Evolutionary conservation across 1,140 invertebrate genomes (phyloP).

Genomic region (Melipona quadrifasciata): DNA sequence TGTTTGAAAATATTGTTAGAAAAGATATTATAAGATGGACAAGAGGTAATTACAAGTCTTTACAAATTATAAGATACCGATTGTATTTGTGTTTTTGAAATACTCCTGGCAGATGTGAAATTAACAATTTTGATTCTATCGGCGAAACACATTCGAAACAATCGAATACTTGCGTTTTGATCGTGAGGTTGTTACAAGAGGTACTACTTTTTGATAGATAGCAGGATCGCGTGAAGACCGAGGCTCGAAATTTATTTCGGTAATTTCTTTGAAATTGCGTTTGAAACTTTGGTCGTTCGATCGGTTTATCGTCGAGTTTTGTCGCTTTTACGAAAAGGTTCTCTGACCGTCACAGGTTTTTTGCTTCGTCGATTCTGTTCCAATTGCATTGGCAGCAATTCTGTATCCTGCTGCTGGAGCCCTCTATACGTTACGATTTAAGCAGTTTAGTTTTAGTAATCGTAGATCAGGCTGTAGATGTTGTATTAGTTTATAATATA

Average conservation of each 20-base stretch:
- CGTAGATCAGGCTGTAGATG: neutral
- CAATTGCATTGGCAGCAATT: slow-evolving; percentile 55
- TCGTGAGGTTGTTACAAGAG: too few species aligned
- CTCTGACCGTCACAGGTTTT: neutral
- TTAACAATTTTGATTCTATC: too few species aligned
- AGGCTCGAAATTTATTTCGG: neutral
- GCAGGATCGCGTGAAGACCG: neutral
- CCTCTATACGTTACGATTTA: slow-evolving; percentile 59
- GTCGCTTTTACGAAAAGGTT: neutral
- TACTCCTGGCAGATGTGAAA: too few species aligned
- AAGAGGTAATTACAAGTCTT: too few species aligned
- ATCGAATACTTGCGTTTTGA: too few species aligned
- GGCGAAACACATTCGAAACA: too few species aligned
- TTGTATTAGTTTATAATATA: neutral
- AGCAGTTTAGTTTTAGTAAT: slow-evolving; percentile 17
- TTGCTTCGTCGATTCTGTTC: neutral
- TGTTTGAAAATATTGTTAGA: too few species aligned
- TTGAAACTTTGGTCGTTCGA: neutral
- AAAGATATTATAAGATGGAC: too few species aligned
- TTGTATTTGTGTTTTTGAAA: too few species aligned
- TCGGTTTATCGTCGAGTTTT: neutral
- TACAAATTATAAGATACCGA: too few species aligned
- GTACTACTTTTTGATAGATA: neutral
- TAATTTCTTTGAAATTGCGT: neutral
- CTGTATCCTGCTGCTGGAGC: slow-evolving; percentile 60